Base-by-base conservation (phyloP, 2,113 vertebrate species). In the Larimichthys polyactis region DNA sequence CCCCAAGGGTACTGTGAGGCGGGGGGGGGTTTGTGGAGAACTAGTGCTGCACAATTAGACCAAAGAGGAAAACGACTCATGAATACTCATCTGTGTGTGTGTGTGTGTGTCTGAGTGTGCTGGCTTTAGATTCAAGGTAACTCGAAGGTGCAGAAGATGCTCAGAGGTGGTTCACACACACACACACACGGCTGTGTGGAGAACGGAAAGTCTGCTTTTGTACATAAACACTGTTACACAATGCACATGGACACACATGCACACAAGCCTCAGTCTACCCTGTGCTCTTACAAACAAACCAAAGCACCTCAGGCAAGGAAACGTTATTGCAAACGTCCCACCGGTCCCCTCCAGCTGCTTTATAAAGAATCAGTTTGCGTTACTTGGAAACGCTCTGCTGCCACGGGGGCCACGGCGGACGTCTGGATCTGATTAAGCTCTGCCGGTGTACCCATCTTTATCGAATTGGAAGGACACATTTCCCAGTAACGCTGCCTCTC, bases 301-400 rank as follows among this genome's bases (percentile, higher is more conserved):
- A 27, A 19, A 82, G 58, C 71, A 84, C 87, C 90, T 82, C 77
- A 66, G 89, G 91, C 80, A 75, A 57, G 75, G 72, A 82, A 79
- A 89, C 84, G 85, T 87, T 89, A 89, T 87, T 89, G 89, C 88
- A 83, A 90, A 90, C 88, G 86, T 87, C 73, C 82, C 83, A 78
- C 86, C 12, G 68, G 63, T 36, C 52, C 54, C 79, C 59, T 90
- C 84, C 78, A 83, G 89, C 84, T 55, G 85, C 64, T 90, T 84
- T 73, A 87, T 63, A 85, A 82, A 89, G 89, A 93, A 93, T 91
- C 87, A n/a, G 88, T 91, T 87, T 87, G 71, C 55, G 74, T 83
- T 87, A 81, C 74, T 76, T 10, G 11, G 73, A 86, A 85, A 77
- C 27, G 44, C 84, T 85, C 66, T 15, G 85, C 82, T 67, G 88